Percentiles rank a stretch among this genome's conserved stretches.
phyloP scores from a whole-genome alignment of 2,888 invertebrate species.

The Andricus quercusramuli region DNA sequence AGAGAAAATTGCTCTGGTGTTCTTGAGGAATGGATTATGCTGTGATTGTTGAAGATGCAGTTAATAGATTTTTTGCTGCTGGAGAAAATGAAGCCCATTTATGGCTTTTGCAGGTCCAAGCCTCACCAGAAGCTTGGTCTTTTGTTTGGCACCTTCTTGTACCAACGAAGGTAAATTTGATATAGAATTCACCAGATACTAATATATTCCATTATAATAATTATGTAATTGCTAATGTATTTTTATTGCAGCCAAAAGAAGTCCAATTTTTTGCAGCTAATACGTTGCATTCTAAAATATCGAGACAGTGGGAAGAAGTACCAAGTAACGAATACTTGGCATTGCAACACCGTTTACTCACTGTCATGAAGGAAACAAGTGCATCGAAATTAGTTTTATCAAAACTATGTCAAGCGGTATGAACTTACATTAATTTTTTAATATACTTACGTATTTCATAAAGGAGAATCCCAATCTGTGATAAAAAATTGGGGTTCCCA shows the following conservation, averaged over 20 bases:
- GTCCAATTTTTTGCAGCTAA: conserved; percentile 97
- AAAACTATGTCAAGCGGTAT: conserved; percentile 91
- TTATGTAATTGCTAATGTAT: not conserved
- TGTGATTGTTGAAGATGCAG: conserved; percentile 77
- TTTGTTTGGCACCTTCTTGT: conserved; percentile 94
- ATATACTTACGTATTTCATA: too few relatives aligned
- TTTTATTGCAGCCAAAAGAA: conserved; percentile 86
- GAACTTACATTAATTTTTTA: not conserved
- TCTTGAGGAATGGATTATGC: conserved; percentile 72
- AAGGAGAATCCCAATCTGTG: too few relatives aligned
- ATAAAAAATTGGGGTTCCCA: too few relatives aligned
- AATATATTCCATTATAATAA: conserved; percentile 18
- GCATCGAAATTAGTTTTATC: conserved; percentile 93
- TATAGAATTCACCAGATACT: conserved; percentile 43
- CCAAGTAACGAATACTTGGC: conserved; percentile 89
- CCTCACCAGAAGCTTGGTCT: conserved; percentile 93
- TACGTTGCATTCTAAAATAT: conserved; percentile 92
- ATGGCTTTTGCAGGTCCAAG: conserved; percentile 92
- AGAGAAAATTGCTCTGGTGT: not conserved
- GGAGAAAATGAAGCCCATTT: conserved; percentile 90
- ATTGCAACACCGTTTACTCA: conserved; percentile 88
- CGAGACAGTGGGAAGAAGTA: conserved; percentile 93
- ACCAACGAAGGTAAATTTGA: conserved; percentile 85
- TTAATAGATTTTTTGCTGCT: conserved; percentile 80
- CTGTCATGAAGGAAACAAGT: conserved; percentile 87